Evolutionary conservation across 2,797 vertebrate genomes (phyloP), one percentile per base, ranked within the genome.

Genomic region (Eurystomus glaucurus): DNA sequence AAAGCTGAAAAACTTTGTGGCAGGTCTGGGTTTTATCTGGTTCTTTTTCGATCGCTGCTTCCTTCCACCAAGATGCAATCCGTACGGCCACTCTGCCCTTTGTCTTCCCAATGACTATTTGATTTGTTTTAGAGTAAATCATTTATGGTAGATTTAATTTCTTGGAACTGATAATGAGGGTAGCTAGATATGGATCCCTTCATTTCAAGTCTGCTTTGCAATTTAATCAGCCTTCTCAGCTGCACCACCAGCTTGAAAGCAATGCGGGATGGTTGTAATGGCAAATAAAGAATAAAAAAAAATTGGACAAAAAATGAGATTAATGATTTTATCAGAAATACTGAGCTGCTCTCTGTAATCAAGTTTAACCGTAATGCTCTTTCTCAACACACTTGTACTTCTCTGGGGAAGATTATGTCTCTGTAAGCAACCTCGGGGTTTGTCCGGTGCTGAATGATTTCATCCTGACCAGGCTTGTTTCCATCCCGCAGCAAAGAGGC

Each of bases 91-190:
- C 65, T 46, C 13, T 75, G 80, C 62, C 86, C 80, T 77, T 39
- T 45, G 45, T 61, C 88, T 65, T 88, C 22, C 83, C 80, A 46
- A 1, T 1, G 54, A 17, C 77, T 21, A 0, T 62, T 76, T 10
- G 66, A 62, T 72, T 69, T 50, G 61, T 6, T 79, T 65, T 19
- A 46, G 50, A 93, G 60, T 54, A 69, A 94, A 92, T 87, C 74
- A 62, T 3, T 77, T 69, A 65, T 10, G 58, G 74, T 18, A 89
- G 74, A 92, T 96, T 93, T 93, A 82, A 95, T 95, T 95, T 88
- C 91, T 94, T 76, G 77, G 91, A 91, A 72, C 89, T 89, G 95
- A 92, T 94, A 95, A 96, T 48, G 72, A 96, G 51, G 11, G 26
- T 10, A 45, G 83, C 77, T 45, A 60, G 93, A 91, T 93, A 94